These are phyloP conservation scores for Adoxophyes honmai DNA, from an alignment of 1,140 invertebrate species.

Conservation along the genomic window DNA sequence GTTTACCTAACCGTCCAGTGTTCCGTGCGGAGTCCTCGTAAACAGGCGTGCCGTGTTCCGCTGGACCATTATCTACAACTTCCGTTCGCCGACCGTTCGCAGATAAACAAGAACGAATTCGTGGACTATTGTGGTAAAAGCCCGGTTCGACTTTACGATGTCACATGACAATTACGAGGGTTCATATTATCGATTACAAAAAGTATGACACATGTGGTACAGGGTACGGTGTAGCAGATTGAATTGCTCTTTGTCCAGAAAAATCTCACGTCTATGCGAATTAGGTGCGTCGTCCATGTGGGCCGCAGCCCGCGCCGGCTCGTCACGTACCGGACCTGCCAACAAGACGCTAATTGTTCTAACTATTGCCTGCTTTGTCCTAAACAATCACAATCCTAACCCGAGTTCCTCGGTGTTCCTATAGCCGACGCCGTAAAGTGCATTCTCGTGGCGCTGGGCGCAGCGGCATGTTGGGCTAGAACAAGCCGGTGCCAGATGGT, in stretches of 20 bases:
- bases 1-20: no score
- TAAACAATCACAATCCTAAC: constrained; percentile 21
- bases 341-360: constrained; percentile 45
- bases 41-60: no score
- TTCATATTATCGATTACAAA: no score
- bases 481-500: constrained; percentile 51
- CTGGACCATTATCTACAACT: no score
- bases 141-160: no score
- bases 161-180: no score
- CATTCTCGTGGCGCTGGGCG: neutral
- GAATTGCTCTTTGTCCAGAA: neutral
- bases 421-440: constrained; percentile 15
- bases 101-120: no score
- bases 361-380: constrained; percentile 34
- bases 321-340: constrained; percentile 22
- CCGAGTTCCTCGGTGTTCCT: neutral
- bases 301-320: neutral
- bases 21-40: no score
- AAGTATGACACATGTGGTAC: no score
- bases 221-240: neutral
- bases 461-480: neutral
- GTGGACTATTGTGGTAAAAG: no score
- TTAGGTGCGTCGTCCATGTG: constrained; percentile 21
- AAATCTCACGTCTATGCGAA: constrained; percentile 8
- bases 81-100: no score